Evolutionary conservation across 2,888 invertebrate genomes (phyloP).

Genomic region (Melipona bicolor): DNA sequence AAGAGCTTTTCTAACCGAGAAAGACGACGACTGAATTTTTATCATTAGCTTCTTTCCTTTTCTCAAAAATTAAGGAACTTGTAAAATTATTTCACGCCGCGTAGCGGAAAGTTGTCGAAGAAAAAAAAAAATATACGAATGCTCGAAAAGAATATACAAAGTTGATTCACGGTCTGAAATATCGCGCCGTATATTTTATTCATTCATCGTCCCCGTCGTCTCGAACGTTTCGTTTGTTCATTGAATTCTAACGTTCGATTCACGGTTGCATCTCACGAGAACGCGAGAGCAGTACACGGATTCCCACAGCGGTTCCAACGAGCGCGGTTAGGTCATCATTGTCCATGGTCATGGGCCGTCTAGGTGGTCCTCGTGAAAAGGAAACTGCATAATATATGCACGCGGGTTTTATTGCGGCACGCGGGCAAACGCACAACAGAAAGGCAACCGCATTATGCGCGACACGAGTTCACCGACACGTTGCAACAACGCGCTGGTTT

Average conservation of each 20-base stretch:
- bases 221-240: constrained; percentile 23
- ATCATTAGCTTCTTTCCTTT: too few relatives aligned
- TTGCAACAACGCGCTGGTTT: constrained; percentile 31
- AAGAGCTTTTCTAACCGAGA: neutral
- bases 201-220: constrained; percentile 18
- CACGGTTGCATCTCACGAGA: constrained; percentile 5
- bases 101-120: neutral
- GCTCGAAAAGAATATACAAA: neutral
- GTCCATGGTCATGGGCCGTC: constrained; percentile 61
- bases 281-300: constrained; percentile 18
- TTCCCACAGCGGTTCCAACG: constrained; percentile 45
- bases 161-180: neutral
- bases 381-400: constrained; percentile 74
- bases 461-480: constrained; percentile 64
- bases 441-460: constrained; percentile 56
- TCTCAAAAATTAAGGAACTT: too few relatives aligned
- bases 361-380: constrained; percentile 76
- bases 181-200: constrained; percentile 14
- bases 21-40: too few relatives aligned
- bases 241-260: constrained; percentile 39
- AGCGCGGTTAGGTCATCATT: constrained; percentile 63
- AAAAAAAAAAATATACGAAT: too few relatives aligned
- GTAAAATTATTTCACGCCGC: neutral
- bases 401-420: constrained; percentile 73
- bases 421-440: constrained; percentile 60